Evolutionary conservation across 2,888 invertebrate species (phyloP).

Genomic region (Scrobipalpa atriplicella): DNA sequence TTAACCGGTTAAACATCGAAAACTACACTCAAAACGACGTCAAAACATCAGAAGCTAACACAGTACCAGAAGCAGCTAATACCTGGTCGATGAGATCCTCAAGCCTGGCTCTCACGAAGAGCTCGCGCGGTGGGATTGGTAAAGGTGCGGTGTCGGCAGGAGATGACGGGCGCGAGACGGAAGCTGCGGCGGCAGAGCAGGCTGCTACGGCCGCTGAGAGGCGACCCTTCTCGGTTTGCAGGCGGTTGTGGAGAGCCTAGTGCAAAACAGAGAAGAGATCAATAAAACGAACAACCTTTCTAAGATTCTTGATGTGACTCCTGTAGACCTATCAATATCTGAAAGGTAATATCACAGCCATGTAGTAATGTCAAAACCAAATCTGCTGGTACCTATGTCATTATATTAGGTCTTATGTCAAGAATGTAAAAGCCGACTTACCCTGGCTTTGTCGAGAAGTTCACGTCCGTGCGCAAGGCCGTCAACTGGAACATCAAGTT

Average conservation of each 20-base stretch:
- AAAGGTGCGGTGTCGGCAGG: constrained; percentile 93
- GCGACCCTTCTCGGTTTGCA: constrained; percentile 94
- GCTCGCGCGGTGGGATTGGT: constrained; percentile 92
- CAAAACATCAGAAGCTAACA: constrained; percentile 56
- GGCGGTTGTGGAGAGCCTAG: constrained; percentile 89
- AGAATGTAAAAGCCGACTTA: constrained; percentile 55
- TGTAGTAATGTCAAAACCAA: too few relatives aligned
- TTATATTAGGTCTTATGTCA: too few relatives aligned
- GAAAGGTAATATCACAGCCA: too few relatives aligned
- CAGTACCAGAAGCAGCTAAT: constrained; percentile 51
- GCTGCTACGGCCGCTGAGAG: constrained; percentile 94
- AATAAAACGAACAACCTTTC: too few relatives aligned
- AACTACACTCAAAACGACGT: constrained; percentile 48
- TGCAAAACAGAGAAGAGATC: too few relatives aligned
- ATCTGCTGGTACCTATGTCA: too few relatives aligned
- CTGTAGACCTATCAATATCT: too few relatives aligned
- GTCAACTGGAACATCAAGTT: constrained; percentile 88
- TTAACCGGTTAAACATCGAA: not conserved
- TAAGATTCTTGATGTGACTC: too few relatives aligned
- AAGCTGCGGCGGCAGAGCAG: constrained; percentile 96
- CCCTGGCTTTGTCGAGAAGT: constrained; percentile 89
- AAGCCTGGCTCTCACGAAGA: constrained; percentile 91
- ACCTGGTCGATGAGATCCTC: constrained; percentile 97
- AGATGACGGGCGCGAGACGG: constrained; percentile 94
- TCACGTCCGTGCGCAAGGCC: constrained; percentile 88